Evolutionary conservation across 2,888 invertebrate species (phyloP).

Genomic region (Drosophila helvetica): DNA sequence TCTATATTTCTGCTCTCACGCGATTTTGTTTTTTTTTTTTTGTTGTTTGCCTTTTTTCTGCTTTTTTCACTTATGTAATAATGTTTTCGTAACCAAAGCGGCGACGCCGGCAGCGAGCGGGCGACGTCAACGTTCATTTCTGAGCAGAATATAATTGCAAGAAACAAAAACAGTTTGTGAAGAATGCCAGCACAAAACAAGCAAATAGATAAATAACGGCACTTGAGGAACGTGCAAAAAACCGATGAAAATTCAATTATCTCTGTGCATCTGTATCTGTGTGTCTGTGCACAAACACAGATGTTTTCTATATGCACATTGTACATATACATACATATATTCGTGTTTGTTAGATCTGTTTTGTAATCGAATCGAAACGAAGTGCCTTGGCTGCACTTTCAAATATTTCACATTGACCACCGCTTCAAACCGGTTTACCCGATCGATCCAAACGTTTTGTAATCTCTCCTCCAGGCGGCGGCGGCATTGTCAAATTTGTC

Average conservation of each 20-base stretch:
- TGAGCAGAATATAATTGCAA: conserved; percentile 51
- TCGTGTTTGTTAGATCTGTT: background rate
- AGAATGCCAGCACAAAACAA: conserved; percentile 48
- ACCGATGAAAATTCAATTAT: conserved; percentile 33
- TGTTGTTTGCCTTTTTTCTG: background rate
- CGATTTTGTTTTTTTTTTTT: conserved; percentile 14
- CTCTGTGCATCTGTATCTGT: background rate
- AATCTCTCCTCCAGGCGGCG: conserved; percentile 17
- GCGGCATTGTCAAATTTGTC: conserved; percentile 19
- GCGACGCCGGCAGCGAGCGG: conserved; percentile 23
- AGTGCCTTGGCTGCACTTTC: conserved; percentile 50
- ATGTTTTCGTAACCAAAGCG: conserved; percentile 74
- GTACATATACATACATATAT: background rate
- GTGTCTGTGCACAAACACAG: background rate
- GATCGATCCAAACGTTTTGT: conserved; percentile 30
- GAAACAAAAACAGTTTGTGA: conserved; percentile 47
- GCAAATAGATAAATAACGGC: conserved; percentile 59
- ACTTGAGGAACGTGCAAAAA: conserved; percentile 1
- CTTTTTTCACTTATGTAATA: conserved; percentile 71
- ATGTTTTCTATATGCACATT: background rate
- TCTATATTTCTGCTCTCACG: conserved; percentile 24
- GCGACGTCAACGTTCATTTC: conserved; percentile 5
- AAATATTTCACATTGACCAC: conserved; percentile 51
- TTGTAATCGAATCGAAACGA: background rate
- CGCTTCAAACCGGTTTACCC: conserved; percentile 57